Conservation (phyloP, 2,888 invertebrate species). For the Synergus umbraculus region DNA sequence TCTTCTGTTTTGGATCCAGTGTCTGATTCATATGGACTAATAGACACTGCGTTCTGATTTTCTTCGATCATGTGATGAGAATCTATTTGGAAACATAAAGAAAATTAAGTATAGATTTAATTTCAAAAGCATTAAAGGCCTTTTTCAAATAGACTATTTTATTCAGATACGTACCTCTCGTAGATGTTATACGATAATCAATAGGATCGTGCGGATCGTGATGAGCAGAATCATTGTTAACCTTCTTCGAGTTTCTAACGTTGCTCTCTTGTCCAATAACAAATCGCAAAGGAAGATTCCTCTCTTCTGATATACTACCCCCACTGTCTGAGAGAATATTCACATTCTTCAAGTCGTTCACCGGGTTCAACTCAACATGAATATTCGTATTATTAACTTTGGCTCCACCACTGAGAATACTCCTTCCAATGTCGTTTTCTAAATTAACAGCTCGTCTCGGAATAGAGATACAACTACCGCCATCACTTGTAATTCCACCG, state of each 20-base stretch:
- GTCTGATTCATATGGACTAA: conserved; percentile 69
- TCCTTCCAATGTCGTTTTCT: conserved; percentile 73
- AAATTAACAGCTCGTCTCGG: conserved; percentile 78
- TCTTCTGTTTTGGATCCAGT: conserved; percentile 66
- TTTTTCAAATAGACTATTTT: background rate
- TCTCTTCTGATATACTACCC: conserved; percentile 75
- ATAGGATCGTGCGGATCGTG: conserved; percentile 44
- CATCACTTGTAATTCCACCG: conserved; percentile 81
- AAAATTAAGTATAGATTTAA: conserved; percentile 4
- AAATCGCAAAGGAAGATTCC: conserved; percentile 71
- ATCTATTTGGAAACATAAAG: conserved; percentile 18
- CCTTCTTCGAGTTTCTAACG: conserved; percentile 50
- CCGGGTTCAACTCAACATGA: conserved; percentile 83
- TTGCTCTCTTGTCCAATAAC: conserved; percentile 75
- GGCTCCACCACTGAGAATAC: conserved; percentile 84
- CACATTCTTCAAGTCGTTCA: conserved; percentile 82
- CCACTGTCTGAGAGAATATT: conserved; percentile 84
- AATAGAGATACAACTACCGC: conserved; percentile 77
- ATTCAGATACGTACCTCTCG: conserved; percentile 46
- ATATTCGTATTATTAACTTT: conserved; percentile 91
- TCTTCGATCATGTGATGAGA: conserved; percentile 51
- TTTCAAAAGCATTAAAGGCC: background rate
- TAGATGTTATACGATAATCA: conserved; percentile 47
- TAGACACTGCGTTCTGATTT: conserved; percentile 51
- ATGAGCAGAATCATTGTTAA: conserved; percentile 61